Evolutionary conservation across 2,888 invertebrate genomes (phyloP), one percentile per base, ranked within the genome.

Genomic region (Cartodere bifasciata): DNA sequence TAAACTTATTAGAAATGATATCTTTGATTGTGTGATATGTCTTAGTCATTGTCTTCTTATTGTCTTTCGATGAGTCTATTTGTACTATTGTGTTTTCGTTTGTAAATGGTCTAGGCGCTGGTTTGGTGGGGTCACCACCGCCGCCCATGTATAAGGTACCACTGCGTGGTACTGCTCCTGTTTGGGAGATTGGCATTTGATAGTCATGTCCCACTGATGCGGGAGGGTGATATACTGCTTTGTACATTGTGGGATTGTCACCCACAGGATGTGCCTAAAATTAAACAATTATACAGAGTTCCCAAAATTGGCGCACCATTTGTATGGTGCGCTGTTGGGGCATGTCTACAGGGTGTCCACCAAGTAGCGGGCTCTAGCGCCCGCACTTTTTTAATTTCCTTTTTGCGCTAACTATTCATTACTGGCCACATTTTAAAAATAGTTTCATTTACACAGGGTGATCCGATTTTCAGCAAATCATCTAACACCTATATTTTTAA

Each of bases 11-110:
- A 13, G 82, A 82, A 50, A 84, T 81, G 68, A 84, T 79, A 48
- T 83, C 83, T 64, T 82, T 83, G 38, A 84, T 70, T 3, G 83
- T 81, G 53, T 84, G 78, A 50, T 83, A 83, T 1, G 83, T 83
- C 58, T 81, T 78, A 25, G 77, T 74, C 35, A 80, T 72, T n/a
- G 78, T 72, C 53, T 78, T 53, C 26, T 64, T 65, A 21, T 57
- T 65, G 31, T 72, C 70, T 16, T 36, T 33, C n/a, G 27, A 20
- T 13, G 67, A 65, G 58, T 75, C 73, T 3, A 71, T 71, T 9
- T 70, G 67, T 4, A 72, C 70, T 29, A 70, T 63, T 23, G 63
- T 60, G 40, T 65, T 50, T 28, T 40, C 34, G 11, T 37, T 43
- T n/a, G 46, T 31, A 28, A 50, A 55, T 22, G 51, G 55, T 35